Base-by-base conservation (phyloP, 2,888 invertebrate species). In the Drosophila tanythrix region DNA sequence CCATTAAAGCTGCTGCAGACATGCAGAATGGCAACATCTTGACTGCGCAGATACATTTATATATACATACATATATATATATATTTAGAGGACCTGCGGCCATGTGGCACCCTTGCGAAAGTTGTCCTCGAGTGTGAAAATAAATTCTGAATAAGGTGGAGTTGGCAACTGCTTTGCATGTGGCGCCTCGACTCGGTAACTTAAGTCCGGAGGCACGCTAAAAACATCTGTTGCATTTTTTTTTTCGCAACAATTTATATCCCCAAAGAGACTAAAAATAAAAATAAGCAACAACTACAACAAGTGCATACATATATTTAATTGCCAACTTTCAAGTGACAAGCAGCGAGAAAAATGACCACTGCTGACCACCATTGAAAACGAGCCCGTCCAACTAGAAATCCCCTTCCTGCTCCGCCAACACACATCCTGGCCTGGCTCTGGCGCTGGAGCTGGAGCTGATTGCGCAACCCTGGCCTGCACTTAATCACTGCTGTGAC, bases 51-150 rank as follows among this genome's bases (percentile, higher is more conserved):
- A 58, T 75, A 58, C 48, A 67, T 40, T 58, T 52, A 70, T 61
- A 63, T 51, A 51, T 56, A 61, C 61, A 56, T 55, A 61, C 66
- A 67, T 48, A 61, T 57, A 70, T 46, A 61, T 59, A 64, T 52
- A 43, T 48, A 68, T 38, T 40, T n/a, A 59, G 35, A 38, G 65
- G 36, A 65, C 61, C 63, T 62, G 50, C 50, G 74, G 88, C 85
- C 88, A 83, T 83, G 82, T 83, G 87, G 79, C 78, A 75, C 53
- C 63, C 79, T 65, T 56, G 53, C 72, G 65, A 86, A 88, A 88
- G 67, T 83, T 82, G 88, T 86, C 83, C 86, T 89, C 81, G 76
- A 74, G 91, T 91, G 91, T 91, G 91, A 91, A 91, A 86, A 91
- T 91, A 91, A 91, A 91, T 91, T 91, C 71, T 80, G 79, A 68